These are phyloP conservation scores for Poeciliopsis presidionis DNA, from an alignment of 2,797 vertebrate genomes.

Conservation along the genomic window DNA sequence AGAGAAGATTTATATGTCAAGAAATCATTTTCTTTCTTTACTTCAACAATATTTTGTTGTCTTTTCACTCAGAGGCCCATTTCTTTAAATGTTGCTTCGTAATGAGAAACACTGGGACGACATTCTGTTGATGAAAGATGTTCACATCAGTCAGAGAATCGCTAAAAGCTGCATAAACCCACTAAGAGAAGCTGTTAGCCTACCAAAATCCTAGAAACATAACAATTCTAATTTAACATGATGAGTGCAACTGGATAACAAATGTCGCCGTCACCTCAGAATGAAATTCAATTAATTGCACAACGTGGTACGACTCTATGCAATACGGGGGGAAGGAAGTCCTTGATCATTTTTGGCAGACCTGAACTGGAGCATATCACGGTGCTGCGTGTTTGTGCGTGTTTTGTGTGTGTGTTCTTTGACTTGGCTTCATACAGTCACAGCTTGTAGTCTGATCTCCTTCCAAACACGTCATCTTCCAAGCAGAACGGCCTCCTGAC, in stretches of 20 bases:
- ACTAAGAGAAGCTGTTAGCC: neutral
- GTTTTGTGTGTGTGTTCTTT: constrained; percentile 28
- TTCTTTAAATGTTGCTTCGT: neutral
- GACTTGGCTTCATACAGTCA: constrained; percentile 54
- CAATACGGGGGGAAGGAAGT: neutral
- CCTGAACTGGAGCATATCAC: constrained; percentile 26
- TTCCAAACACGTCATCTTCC: constrained; percentile 57
- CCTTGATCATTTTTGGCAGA: neutral
- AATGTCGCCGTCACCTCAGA: neutral
- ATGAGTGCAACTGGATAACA: neutral
- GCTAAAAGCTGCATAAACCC: neutral
- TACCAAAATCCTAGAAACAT: no score
- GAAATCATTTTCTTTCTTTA: neutral
- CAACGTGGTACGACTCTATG: neutral
- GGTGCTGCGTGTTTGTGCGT: constrained; percentile 14
- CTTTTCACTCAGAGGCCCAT: neutral
- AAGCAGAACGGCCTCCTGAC: constrained; percentile 43
- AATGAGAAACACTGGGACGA: neutral
- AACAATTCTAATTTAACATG: neutral
- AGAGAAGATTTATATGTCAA: neutral
- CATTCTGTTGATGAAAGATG: neutral
- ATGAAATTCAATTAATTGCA: neutral
- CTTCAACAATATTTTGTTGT: neutral
- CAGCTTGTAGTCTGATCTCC: constrained; percentile 43
- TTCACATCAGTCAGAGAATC: neutral